Base-by-base conservation (phyloP, 2,888 invertebrate genomes). In the Synergus gifuensis region DNA sequence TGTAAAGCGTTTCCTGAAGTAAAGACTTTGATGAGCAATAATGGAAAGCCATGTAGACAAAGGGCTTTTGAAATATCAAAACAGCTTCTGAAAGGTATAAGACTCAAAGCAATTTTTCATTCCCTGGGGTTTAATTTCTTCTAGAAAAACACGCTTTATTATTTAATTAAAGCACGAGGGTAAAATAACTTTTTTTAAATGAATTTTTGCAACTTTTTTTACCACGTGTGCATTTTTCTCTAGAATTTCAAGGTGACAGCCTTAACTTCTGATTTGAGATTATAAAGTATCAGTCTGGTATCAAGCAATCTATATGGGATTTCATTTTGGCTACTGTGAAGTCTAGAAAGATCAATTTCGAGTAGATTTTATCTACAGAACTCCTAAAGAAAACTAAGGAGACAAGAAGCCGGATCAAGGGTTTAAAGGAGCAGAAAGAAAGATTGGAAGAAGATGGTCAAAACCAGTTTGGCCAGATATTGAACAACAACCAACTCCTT, bases 391-490 rank as follows among this genome's bases (percentile, higher is more conserved):
- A 42, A 42, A 66, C 11, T 42, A 66, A 66, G 40, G n/a, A 66
- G 18, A 66, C 18, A 16, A 18, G 66, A 42, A 66, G 66, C 66
- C 64, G 64, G 18, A 64, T 64, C 64, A 64, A 22, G n/a, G 9
- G 14, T 40, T 36, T 64, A 64, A 64, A 60, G 22, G 18, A 22
- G 60, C 12, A 60, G 22, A 60, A 16, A 40, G 18, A 60, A 60
- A 60, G 12, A 60, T 60, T 40, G 64, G 16, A 16, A 9, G 85
- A 84, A 86, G 84, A 83, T 84, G 86, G 85, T 84, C 77, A 76
- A 81, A 87, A 87, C 87, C 86, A 87, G 87, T 87, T 87, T 82
- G 78, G 79, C 85, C 82, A 80, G 86, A 83, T 82, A 78, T 78
- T 80, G 4, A 60, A 44, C 18, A 66, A 42, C 42, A 67, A 54